A percentile compares a stretch with the other conserved stretches of the same genome.
Evolutionary conservation across 2,113 vertebrate genomes (phyloP).

Genomic region (Pseudopipra pipra): DNA sequence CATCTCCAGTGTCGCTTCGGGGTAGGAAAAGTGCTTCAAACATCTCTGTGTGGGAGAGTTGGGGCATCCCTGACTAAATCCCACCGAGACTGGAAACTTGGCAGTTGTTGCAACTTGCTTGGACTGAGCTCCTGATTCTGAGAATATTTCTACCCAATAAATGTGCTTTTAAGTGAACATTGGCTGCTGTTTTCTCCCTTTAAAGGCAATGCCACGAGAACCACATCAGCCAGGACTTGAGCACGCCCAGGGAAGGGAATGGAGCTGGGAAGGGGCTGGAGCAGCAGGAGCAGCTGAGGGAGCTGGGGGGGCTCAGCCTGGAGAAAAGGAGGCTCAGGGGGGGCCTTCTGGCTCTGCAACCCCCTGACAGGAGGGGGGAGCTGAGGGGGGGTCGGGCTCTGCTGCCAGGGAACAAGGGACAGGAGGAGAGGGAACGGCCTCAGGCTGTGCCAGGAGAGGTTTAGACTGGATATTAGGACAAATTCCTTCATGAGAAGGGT

Average conservation of each 20-base stretch:
- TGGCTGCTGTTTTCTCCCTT: not conserved
- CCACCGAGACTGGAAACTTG: fast-evolving
- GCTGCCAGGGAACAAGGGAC: not conserved
- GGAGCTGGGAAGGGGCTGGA: not conserved
- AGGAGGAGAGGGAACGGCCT: not conserved
- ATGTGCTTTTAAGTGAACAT: not conserved
- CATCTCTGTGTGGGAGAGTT: fast-evolving
- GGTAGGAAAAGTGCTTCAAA: not conserved
- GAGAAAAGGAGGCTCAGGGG: not conserved
- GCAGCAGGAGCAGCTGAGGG: not conserved
- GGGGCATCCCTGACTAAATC: not conserved
- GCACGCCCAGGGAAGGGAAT: not conserved
- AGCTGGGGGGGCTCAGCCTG: not conserved
- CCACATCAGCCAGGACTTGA: not conserved
- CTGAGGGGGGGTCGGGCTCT: not conserved
- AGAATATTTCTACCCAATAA: not conserved
- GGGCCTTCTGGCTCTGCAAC: not conserved
- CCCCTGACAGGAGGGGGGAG: not conserved
- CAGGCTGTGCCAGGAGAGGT: not conserved
- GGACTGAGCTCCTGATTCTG: not conserved
- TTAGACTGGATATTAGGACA: not conserved
- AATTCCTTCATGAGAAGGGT: not conserved
- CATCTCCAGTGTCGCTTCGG: not conserved
- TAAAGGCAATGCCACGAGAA: not conserved
- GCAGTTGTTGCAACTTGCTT: not conserved